Evolutionary conservation across 1,140 invertebrate genomes (phyloP).

Genomic region (Procambarus virginalis): DNA sequence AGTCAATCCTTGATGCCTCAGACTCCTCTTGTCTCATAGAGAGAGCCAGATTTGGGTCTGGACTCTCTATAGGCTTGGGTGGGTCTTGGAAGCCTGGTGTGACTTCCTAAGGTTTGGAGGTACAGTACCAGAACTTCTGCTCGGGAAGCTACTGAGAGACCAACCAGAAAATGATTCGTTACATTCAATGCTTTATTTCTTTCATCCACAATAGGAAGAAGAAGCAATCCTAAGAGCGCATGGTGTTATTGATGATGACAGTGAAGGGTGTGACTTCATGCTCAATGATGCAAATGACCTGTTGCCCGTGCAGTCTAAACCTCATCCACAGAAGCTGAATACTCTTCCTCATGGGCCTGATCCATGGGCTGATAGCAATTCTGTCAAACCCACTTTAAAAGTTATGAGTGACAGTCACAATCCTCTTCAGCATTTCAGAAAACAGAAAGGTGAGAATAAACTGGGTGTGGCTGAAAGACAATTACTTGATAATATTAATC

Average conservation of each 20-base stretch:
- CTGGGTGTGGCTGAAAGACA: background rate
- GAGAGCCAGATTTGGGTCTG: too few relatives aligned
- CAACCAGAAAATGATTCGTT: too few relatives aligned
- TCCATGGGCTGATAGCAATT: constrained; percentile 1
- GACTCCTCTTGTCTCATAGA: too few relatives aligned
- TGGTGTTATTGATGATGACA: constrained; percentile 26
- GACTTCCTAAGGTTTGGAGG: too few relatives aligned
- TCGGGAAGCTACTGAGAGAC: too few relatives aligned
- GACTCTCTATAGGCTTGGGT: too few relatives aligned
- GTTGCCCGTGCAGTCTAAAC: background rate
- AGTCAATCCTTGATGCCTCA: too few relatives aligned
- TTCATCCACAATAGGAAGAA: constrained; percentile 29
- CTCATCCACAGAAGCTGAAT: background rate
- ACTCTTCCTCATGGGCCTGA: constrained; percentile 25
- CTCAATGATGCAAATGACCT: constrained; percentile 41
- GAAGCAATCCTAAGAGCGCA: constrained; percentile 3
- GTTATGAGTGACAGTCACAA: background rate
- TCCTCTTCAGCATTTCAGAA: constrained; percentile 22
- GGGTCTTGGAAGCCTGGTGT: too few relatives aligned
- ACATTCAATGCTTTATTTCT: background rate
- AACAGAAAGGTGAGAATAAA: background rate
- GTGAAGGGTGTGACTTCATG: constrained; percentile 11
- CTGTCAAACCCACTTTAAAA: background rate
- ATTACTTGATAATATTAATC: background rate
- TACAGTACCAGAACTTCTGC: too few relatives aligned